Evolutionary conservation across 2,113 vertebrate genomes (phyloP).

Genomic region (Brachyistius frenatus): DNA sequence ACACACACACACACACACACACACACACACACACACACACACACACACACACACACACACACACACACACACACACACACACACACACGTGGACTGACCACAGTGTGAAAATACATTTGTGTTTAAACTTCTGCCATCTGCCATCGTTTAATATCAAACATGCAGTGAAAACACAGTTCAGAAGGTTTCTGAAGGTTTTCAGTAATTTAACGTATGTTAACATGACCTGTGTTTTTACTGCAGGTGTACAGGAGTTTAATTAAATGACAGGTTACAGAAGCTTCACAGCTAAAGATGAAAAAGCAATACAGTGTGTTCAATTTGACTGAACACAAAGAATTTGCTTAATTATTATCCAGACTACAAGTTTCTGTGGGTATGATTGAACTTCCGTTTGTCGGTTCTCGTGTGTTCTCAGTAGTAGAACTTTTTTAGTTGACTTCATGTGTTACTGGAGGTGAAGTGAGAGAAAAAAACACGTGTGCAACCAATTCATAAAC

Average conservation of each 20-base stretch:
- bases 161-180: neutral
- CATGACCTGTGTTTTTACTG: neutral
- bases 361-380: no score
- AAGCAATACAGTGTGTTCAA: constrained; percentile 1
- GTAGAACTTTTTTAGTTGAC: no score
- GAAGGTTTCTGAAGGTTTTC: neutral
- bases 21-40: neutral
- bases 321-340: no score
- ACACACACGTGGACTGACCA: neutral
- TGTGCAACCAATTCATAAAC: no score
- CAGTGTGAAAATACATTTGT: neutral
- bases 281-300: constrained; percentile 11
- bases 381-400: no score
- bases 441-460: no score
- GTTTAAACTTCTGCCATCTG: neutral
- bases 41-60: constrained; percentile 5
- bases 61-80: neutral
- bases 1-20: neutral
- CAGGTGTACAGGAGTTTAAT: constrained; percentile 21
- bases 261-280: constrained; percentile 35
- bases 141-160: neutral
- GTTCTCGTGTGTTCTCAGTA: no score
- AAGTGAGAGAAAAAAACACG: no score
- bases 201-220: neutral
- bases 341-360: no score